Evolutionary conservation across 2,797 vertebrate species (phyloP).

Genomic region (Malurus splendens): DNA sequence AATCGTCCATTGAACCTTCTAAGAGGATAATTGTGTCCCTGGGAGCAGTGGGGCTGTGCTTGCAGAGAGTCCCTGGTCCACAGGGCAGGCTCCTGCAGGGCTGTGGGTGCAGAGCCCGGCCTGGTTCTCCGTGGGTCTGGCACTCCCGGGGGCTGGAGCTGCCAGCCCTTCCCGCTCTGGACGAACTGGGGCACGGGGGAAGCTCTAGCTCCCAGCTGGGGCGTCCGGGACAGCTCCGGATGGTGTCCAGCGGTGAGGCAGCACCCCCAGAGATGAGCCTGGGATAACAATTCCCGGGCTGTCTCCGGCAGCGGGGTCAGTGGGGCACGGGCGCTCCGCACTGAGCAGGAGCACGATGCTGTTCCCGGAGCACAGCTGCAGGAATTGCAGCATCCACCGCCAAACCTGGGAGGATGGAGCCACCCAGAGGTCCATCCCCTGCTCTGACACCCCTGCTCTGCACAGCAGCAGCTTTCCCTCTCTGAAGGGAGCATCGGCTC

Average conservation of each 20-base stretch:
- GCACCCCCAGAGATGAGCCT: accelerated
- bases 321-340: not conserved
- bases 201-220: not conserved
- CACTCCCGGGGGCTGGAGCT: not conserved
- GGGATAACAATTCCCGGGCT: not conserved
- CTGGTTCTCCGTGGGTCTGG: accelerated
- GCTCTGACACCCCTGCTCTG: not conserved
- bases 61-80: not conserved
- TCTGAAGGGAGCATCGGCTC: not conserved
- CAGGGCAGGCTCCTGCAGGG: not conserved
- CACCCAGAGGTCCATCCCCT: slow-evolving; percentile 14
- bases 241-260: accelerated
- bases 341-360: not conserved
- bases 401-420: slow-evolving; percentile 6
- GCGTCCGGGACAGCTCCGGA: accelerated
- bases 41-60: not conserved
- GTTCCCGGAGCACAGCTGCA: accelerated
- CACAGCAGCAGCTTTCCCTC: not conserved
- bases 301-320: not conserved
- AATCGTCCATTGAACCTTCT: not conserved
- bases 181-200: accelerated
- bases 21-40: not conserved
- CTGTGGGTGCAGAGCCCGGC: not conserved
- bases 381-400: not conserved
- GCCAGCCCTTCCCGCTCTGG: not conserved